phyloP scores from a whole-genome alignment of 2,797 vertebrate genomes.

The Coranthus polyacanthus region DNA sequence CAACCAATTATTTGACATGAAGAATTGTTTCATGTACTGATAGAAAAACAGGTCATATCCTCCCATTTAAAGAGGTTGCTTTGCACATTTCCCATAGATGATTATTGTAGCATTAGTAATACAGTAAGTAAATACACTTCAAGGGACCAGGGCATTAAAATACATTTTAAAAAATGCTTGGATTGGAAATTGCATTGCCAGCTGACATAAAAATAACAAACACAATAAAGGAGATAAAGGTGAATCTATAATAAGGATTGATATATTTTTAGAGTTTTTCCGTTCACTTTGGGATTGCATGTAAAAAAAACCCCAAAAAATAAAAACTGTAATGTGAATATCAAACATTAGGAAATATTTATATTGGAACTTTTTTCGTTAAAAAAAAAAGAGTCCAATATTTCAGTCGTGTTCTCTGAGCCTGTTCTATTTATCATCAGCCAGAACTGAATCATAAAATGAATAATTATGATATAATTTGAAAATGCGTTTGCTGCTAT shows the following conservation, averaged over 20 bases:
- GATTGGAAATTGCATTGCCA: slow-evolving; percentile 42
- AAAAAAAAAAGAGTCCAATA: slow-evolving; percentile 43
- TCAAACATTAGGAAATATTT: slow-evolving; percentile 30
- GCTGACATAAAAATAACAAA: slow-evolving; percentile 60
- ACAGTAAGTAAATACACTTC: not conserved
- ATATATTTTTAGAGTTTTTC: slow-evolving; percentile 58
- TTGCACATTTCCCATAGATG: not conserved
- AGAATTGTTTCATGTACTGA: not conserved
- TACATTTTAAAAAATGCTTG: not conserved
- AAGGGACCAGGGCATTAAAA: not conserved
- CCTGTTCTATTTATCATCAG: slow-evolving; percentile 45
- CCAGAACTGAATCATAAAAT: slow-evolving; percentile 58
- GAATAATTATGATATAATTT: slow-evolving; percentile 75
- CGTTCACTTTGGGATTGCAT: slow-evolving; percentile 41
- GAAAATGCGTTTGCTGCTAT: slow-evolving; percentile 70
- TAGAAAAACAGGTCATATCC: not conserved
- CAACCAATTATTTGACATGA: too few species aligned
- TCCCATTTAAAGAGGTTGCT: not conserved
- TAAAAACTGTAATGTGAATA: not conserved
- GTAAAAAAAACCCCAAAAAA: not conserved
- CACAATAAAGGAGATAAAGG: slow-evolving; percentile 51
- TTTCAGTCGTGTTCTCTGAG: slow-evolving; percentile 23
- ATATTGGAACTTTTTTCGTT: slow-evolving; percentile 52
- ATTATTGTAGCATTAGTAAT: not conserved
- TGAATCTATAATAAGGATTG: slow-evolving; percentile 56